Base-by-base conservation (phyloP, 2,888 invertebrate genomes). In the Hanleya hanleyi region DNA sequence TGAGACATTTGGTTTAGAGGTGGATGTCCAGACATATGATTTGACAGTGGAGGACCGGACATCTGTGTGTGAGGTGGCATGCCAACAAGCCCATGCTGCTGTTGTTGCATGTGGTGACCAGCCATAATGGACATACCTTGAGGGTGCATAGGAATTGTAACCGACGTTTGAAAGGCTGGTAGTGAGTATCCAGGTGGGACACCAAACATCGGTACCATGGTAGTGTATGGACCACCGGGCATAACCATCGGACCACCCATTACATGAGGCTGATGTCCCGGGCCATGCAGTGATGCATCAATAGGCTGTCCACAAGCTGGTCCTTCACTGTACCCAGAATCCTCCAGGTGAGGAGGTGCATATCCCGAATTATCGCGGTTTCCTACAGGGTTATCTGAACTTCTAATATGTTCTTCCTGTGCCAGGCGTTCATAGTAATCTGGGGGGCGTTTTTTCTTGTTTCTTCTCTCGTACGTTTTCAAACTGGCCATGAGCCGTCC, bases 401-500 rank as follows among this genome's bases (percentile, higher is more conserved):
- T 29, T 4, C 4, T 26, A n/a, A n/a, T 57, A 29, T 73, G 51
- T 33, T 41, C 41, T 49, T 75, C 76, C 33, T 71, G 64, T 33
- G 61, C 62, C 38, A 62, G 26, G 29, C 76, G 78, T 57, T 78
- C 76, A 69, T 83, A 84, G 65, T 83, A 84, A 41, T 73, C 79
- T 64, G 81, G 81, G 15, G 83, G 81, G n/a, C 83, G 71, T 66
- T 78, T 76, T 78, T 84, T 84, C 9, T 18, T 9, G 62, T 83
- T 83, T 69, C 83, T 71, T 41, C 83, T 67, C 66, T 80, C 69
- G 32, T 36, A 41, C 26, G 47, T 68, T 49, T 72, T 72, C 49
- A 49, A 32, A 47, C 61, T 67, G 22, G 62, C 61, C 35, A 36
- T 37, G 7, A 49, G 61, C 64, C 33, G 61, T 18, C 35, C 72